Base-by-base conservation (phyloP, 2,797 vertebrate genomes). In the Prunella strophiata region DNA sequence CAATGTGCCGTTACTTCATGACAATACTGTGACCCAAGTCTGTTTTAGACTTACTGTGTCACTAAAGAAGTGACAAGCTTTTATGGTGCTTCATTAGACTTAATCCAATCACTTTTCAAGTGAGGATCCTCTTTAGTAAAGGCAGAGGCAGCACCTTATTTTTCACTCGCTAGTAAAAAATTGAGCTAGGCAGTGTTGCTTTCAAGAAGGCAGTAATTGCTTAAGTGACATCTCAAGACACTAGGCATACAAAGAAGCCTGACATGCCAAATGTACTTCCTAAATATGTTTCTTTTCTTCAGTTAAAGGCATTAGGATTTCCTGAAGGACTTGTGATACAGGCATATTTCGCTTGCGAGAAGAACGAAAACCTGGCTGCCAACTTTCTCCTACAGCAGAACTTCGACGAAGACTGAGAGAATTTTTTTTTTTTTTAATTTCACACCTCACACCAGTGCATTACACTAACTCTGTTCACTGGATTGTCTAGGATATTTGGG, bases 381-480 rank as follows among this genome's bases (percentile, higher is more conserved):
- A 99, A 99, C 98, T 99, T 99, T 96, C 99, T 99, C 98, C 98
- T 99, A 99, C 99, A 99, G 96, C 99, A 99, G 98, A 99, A 99
- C 98, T 99, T 99, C 96, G 99, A 99, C 30, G 99, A 99, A 93
- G 99, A 99, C 98, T 99, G 96, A 98, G 89, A 95, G 74, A 80
- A 94, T 62, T 72, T 97, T 95, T 94, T 96, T 51, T 93, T 93
- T 96, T 90, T 95, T 65, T 96, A 94, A 94, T 97, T 96, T 98
- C 93, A 96, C 96, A 97, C 94, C 96, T 98, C 98, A 98, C 98
- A 97, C 98, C 98, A 98, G 98, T 98, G 98, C 98, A 98, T 98
- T 98, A 98, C 98, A 98, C 98, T 98, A 98, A 97, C 96, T 97
- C 97, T 98, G 96, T 97, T 98, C 98, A 98, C 98, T 98, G 98